phyloP scores from a whole-genome alignment of 1,140 invertebrate species.

The Drosophila tropicalis region DNA sequence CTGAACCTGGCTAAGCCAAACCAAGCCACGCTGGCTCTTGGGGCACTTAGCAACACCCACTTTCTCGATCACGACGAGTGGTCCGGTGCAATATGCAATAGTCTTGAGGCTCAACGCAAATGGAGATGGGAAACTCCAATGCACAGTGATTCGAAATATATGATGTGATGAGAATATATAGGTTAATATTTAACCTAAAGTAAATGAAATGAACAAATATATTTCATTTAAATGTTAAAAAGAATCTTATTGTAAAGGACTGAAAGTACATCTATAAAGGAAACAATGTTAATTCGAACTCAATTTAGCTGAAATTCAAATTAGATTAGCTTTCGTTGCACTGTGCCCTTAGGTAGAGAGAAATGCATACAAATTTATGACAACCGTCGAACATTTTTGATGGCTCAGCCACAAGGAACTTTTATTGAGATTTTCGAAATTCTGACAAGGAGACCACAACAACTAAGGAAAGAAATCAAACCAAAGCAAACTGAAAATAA shows the following conservation, averaged over 20 bases:
- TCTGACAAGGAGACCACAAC: constrained; percentile 60
- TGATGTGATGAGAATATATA: no score
- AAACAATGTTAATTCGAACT: no score
- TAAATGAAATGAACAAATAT: no score
- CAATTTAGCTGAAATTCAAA: no score
- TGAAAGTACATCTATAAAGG: no score
- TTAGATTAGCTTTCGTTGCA: constrained; percentile 1
- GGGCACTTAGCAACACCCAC: constrained; percentile 80
- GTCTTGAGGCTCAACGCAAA: constrained; percentile 39
- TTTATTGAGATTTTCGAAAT: constrained; percentile 73
- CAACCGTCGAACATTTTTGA: constrained; percentile 50
- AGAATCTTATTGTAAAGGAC: no score
- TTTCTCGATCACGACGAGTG: constrained; percentile 71
- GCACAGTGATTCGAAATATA: background rate
- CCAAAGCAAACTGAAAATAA: constrained; percentile 32
- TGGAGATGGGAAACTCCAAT: background rate
- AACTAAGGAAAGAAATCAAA: background rate
- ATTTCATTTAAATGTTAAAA: no score
- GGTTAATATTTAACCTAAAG: no score
- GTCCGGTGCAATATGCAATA: constrained; percentile 39
- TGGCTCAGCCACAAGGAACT: constrained; percentile 33
- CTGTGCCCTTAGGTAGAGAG: background rate
- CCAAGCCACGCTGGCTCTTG: background rate
- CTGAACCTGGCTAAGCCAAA: background rate
- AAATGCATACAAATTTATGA: constrained; percentile 59